Conservation (phyloP, 2,113 vertebrate genomes). For the Aleadryas rufinucha region DNA sequence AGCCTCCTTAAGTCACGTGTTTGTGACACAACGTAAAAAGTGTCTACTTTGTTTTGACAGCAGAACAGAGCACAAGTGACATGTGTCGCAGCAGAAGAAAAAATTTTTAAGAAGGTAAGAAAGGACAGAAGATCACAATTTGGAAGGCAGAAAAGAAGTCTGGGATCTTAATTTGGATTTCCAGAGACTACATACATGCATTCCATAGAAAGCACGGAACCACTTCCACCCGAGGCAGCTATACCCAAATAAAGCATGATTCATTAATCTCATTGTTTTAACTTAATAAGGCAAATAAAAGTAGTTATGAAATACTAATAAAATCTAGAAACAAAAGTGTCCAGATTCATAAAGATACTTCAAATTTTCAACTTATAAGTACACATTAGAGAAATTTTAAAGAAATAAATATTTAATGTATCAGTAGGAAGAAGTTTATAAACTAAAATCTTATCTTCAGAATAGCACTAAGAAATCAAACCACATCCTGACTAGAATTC, state of each 20-base stretch:
- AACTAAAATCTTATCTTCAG: neutral
- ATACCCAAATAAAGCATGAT: neutral
- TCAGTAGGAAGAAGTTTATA: neutral
- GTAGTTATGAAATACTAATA: neutral
- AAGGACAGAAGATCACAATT: neutral
- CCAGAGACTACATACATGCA: neutral
- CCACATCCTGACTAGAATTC: neutral
- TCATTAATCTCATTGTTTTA: neutral
- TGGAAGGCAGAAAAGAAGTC: neutral
- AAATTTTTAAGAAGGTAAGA: neutral
- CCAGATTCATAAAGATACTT: neutral
- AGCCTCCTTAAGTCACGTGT: fast-evolving
- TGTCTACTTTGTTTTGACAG: neutral
- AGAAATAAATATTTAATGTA: neutral
- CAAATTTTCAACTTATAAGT: neutral
- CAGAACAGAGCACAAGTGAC: neutral
- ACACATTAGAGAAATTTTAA: neutral
- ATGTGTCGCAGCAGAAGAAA: neutral
- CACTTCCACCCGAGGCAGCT: neutral
- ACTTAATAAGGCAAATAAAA: neutral
- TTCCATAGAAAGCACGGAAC: neutral
- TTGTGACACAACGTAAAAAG: neutral
- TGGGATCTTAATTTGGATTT: neutral
- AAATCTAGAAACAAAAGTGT: neutral
- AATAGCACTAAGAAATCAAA: neutral